Conservation (phyloP, 1,140 invertebrate genomes). For the Caerostris extrusa region DNA sequence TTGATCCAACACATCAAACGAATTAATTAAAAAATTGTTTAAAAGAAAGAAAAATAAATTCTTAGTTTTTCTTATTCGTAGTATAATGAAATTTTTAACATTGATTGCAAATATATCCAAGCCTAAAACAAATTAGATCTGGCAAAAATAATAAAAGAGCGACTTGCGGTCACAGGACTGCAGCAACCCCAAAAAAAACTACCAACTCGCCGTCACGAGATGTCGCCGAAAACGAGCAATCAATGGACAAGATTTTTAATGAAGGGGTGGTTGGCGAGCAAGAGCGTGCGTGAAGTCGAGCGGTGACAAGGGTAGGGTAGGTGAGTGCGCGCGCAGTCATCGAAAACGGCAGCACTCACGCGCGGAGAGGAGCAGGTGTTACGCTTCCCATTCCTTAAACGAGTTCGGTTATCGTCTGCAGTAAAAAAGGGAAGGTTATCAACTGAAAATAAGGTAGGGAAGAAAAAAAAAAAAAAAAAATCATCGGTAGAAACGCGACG, state of each 20-base stretch:
- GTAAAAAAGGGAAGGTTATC: constrained; percentile 22
- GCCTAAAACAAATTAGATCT: too few species aligned
- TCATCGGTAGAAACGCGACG: background rate
- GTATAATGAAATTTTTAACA: too few species aligned
- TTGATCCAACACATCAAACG: too few species aligned
- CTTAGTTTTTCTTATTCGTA: too few species aligned
- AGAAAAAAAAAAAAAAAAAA: constrained; percentile 25
- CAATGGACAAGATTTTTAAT: constrained; percentile 34
- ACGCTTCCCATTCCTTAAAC: constrained; percentile 7
- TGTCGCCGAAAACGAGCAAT: constrained; percentile 39
- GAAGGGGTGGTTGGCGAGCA: background rate
- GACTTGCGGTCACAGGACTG: background rate
- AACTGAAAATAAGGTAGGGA: background rate
- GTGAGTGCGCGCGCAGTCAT: constrained; percentile 22
- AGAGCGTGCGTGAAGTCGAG: background rate
- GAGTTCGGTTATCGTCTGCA: constrained; percentile 5
- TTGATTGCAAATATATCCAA: too few species aligned
- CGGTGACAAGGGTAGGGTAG: background rate
- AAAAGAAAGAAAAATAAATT: too few species aligned
- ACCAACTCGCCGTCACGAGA: background rate
- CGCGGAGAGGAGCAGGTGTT: constrained; percentile 41
- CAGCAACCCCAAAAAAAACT: background rate
- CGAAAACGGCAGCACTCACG: constrained; percentile 37
- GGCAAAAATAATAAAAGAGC: background rate
- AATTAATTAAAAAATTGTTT: too few species aligned